Evolutionary conservation across 2,797 vertebrate genomes (phyloP), one percentile per base, ranked within the genome.

Genomic region (Oophaga sylvatica): DNA sequence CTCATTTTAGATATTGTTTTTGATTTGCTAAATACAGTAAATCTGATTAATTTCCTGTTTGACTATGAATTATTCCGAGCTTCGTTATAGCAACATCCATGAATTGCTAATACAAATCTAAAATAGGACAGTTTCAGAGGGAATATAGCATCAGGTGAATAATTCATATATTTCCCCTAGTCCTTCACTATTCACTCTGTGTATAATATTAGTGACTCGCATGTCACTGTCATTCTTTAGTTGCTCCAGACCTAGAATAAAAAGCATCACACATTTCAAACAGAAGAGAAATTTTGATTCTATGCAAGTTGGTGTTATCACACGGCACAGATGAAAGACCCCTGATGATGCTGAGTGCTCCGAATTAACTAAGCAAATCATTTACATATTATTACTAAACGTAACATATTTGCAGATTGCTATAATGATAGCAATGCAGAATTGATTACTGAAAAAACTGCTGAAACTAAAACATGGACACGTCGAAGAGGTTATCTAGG

Each of bases 71-170:
- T 63, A 77, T 78, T 85, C 73, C 70, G 62, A n/a, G 57, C 70
- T 48, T 75, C 68, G 17, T 71, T 71, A 83, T 75, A 41, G 57
- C 29, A 16, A 73, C 70, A 75, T 60, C 57, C 83, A 78, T 85
- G 77, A 86, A 80, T 86, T 35, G 80, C 22, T 48, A 70, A 86
- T 86, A 63, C 53, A 86, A 41, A 86, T 77, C 70, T 86, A 45
- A 86, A 86, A 86, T 71, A 86, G 77, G 77, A 86, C 85, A 71
- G 67, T 70, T 71, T 86, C 85, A 73, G 65, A 86, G 85, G 85
- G 77, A 86, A 31, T 29, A 56, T 22, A 56, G 83, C 73, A 59
- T 26, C 73, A 77, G 59, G 83, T 80, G 35, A 86, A 80, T 71
- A 71, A 80, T 86, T 81, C 53, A 81, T 86, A 57, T 41, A 19